phyloP scores from a whole-genome alignment of 2,113 vertebrate genomes.

The Macroglossus sobrinus region DNA sequence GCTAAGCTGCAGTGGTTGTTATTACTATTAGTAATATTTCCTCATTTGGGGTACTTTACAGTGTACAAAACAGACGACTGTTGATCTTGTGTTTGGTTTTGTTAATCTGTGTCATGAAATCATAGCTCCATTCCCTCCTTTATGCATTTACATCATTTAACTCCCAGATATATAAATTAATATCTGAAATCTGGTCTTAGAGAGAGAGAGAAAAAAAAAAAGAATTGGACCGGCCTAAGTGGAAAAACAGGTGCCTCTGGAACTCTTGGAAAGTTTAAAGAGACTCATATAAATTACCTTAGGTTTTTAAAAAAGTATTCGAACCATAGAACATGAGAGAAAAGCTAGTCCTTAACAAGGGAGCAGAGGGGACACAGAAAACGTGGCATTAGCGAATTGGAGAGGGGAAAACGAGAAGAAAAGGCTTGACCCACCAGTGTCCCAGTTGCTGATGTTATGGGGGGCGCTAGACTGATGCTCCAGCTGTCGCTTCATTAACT shows the following conservation, averaged over 20 bases:
- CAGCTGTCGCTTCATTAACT: slow-evolving; percentile 98
- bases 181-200: slow-evolving; percentile 33
- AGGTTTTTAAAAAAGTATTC: background rate
- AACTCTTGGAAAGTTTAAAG: background rate
- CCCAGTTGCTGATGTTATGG: slow-evolving; percentile 98
- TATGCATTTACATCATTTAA: background rate
- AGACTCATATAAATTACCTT: background rate
- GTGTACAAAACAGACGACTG: background rate
- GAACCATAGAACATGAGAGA: slow-evolving; percentile 36
- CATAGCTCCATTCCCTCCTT: background rate
- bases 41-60: background rate
- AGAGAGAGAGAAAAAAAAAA: background rate
- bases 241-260: background rate
- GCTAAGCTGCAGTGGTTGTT: background rate
- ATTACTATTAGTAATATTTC: background rate
- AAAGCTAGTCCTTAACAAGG: slow-evolving; percentile 20
- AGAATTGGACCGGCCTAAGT: background rate
- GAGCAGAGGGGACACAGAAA: slow-evolving; percentile 45
- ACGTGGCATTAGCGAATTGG: slow-evolving; percentile 61
- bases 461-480: slow-evolving; percentile 98
- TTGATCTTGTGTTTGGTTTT: background rate
- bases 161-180: background rate
- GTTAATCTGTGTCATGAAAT: background rate
- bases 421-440: slow-evolving; percentile 91
- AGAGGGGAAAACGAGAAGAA: slow-evolving; percentile 77